Evolutionary conservation across 2,113 vertebrate genomes (phyloP), one percentile per base, ranked within the genome.

Genomic region (Eidolon helvum): DNA sequence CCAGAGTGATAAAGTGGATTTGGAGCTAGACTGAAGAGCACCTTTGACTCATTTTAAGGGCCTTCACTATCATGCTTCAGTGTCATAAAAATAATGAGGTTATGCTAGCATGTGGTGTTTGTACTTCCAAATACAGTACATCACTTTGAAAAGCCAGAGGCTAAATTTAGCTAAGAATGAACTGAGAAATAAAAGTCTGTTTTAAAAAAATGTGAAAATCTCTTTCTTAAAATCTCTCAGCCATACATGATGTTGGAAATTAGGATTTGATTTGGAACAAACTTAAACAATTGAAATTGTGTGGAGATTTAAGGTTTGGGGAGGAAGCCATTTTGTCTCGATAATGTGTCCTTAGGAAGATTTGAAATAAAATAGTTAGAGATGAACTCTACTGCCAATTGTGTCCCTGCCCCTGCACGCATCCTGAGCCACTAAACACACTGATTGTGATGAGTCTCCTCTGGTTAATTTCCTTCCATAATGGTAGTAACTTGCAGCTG

Each of bases 401-500:
- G 97, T 71, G 33, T 98, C 94, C 91, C 97, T 98, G 98, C 98
- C 98, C 98, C 98, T 98, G 94, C 98, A 98, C 94, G 94, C 98
- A 98, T 99, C 98, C 98, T 98, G 98, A 98, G 98, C 97, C 98
- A 87, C 98, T 99, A 98, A 98, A 98, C 98, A 97, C 98, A 98
- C 98, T 98, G 98, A 99, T 99, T 98, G 97, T 96, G 97, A 98
- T 98, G 98, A 98, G 99, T 99, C 99, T 99, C 99, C 97, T 98
- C 98, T 99, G 99, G 98, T 99, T 99, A 98, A 99, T 99, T 99
- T 99, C 98, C 98, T 98, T 98, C 97, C 91, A 45, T 99, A 99
- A 99, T 99, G 97, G 98, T 98, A 97, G 98, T 98, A 99, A 99
- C 98, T 98, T 98, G 99, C 99, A 99, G 99, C 99, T 99, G 99